Evolutionary conservation across 2,113 vertebrate genomes (phyloP), one percentile per base, ranked within the genome.

Genomic region (Phasianus colchicus): DNA sequence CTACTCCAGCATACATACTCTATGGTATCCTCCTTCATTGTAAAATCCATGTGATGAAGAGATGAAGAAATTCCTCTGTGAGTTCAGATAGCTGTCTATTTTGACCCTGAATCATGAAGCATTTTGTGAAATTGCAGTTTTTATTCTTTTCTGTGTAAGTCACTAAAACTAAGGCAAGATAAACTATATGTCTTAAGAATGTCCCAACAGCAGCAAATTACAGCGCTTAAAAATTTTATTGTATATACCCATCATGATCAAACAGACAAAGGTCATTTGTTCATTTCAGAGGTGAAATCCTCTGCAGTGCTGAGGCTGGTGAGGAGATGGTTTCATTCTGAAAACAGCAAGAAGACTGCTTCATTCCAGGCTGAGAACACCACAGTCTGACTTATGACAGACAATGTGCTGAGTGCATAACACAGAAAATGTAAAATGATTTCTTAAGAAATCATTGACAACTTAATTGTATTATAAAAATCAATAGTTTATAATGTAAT

Each of bases 401-500:
- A 75, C n/a, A 78, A 88, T 34, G 61, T 93, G 73, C 80, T 74
- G 55, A 90, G 34, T 88, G 69, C 27, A 38, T 71, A 67, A 88
- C 11, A 75, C 13, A 78, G 63, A 93, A 93, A 88, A 92, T 3
- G n/a, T 86, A 81, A 19, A 93, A 89, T 1, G 9, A 77, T 89
- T 95, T 90, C 92, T 71, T 71, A 88, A 86, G 83, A 84, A 95
- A 90, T 78, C 83, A 82, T 60, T 90, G 88, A 65, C 76, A 93
- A 84, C 43, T 67, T 91, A 94, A 86, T 71, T 88, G 57, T 63
- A 47, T 90, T 86, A 90, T 52, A 90, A 93, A 95, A 93, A 93
- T 88, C 93, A 92, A 92, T 86, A 86, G 21, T 84, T 93, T 88
- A 80, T 61, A n/a, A 83, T 89, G 81, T 92, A 95, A 92, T 82